Conservation (phyloP, 92 coral and sea anemone genomes). For the Parazoanthus swiftii region DNA sequence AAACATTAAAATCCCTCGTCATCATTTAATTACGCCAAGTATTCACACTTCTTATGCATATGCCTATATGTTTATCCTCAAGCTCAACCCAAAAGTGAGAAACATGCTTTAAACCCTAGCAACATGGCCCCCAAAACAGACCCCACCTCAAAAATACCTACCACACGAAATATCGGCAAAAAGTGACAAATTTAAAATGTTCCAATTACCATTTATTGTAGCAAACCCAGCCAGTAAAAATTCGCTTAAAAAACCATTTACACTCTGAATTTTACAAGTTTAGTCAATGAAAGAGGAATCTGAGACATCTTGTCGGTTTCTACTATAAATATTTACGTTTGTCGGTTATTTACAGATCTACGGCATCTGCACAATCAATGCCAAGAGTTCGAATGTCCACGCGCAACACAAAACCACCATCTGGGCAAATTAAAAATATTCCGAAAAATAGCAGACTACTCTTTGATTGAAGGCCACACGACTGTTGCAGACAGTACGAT, state of each 20-base stretch:
- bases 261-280: slow-evolving; percentile 45
- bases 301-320: slow-evolving; percentile 12
- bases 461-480: not conserved
- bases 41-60: too few relatives aligned
- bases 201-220: slow-evolving; percentile 38
- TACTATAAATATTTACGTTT: slow-evolving; percentile 40
- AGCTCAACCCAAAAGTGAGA: too few relatives aligned
- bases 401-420: slow-evolving; percentile 2
- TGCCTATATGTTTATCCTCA: too few relatives aligned
- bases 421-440: not conserved
- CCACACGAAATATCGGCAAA: not conserved
- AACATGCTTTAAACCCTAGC: too few relatives aligned
- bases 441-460: not conserved
- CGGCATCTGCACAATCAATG: slow-evolving; percentile 10
- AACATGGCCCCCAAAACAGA: too few relatives aligned
- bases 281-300: not conserved
- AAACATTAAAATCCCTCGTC: too few relatives aligned
- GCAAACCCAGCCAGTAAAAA: slow-evolving; percentile 45
- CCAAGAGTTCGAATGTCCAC: not conserved
- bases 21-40: too few relatives aligned
- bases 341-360: slow-evolving; percentile 33
- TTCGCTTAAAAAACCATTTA: slow-evolving; percentile 43
- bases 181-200: slow-evolving; percentile 14
- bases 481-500: not conserved
- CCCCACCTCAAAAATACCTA: too few relatives aligned